Evolutionary conservation across 2,113 vertebrate species (phyloP).

Genomic region (Aplodontia rufa): DNA sequence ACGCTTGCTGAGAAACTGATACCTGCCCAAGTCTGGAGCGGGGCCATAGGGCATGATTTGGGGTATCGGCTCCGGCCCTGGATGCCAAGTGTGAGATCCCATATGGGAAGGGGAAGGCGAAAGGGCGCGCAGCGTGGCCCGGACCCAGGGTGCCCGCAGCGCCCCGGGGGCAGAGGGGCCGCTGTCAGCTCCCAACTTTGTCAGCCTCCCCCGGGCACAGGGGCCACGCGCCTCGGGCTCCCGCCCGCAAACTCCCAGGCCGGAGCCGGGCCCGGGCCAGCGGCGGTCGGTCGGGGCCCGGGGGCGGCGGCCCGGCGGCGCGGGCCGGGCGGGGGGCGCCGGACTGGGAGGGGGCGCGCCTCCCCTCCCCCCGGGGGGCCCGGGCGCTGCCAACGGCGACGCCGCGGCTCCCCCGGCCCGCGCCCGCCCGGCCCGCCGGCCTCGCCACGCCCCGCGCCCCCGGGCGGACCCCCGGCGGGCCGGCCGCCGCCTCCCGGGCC

Average conservation of each 20-base stretch:
- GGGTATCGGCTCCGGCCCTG: background rate
- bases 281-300: background rate
- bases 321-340: background rate
- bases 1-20: slow-evolving; percentile 7
- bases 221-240: slow-evolving; percentile 44
- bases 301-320: background rate
- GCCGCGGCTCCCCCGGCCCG: background rate
- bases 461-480: slow-evolving; percentile 32
- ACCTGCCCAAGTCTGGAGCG: slow-evolving; percentile 10
- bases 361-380: slow-evolving; percentile 53
- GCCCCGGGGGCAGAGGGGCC: background rate
- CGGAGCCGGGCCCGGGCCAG: background rate
- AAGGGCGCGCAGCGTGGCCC: slow-evolving; percentile 4
- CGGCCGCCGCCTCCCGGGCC: background rate
- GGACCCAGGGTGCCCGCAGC: background rate
- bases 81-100: slow-evolving; percentile 40
- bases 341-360: background rate
- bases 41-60: slow-evolving; percentile 33
- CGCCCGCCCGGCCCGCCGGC: background rate
- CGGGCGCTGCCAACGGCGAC: slow-evolving; percentile 51
- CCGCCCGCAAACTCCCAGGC: background rate
- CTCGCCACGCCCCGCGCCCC: slow-evolving; percentile 70
- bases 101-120: background rate
- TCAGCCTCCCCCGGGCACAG: background rate
- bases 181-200: slow-evolving; percentile 51